A percentile compares a stretch with the other conserved stretches of the same genome.
Conservation (phyloP, 2,797 vertebrate species). For the Enteromius mattozi region DNA sequence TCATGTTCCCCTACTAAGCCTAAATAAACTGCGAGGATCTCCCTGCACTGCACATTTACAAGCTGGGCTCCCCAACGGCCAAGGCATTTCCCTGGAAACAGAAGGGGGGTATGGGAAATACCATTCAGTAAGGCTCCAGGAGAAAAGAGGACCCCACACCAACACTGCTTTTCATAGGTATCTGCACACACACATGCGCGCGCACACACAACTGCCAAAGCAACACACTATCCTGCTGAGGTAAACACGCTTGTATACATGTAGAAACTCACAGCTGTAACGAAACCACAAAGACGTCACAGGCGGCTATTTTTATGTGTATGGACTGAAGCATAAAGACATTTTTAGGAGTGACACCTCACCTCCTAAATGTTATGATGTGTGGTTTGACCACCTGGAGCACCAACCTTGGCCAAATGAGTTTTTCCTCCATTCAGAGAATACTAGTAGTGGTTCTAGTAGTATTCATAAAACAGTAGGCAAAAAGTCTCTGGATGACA, state of each 20-base stretch:
- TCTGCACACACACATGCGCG: slow-evolving; percentile 38
- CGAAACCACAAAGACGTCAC: slow-evolving; percentile 62
- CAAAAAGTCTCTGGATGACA: not conserved
- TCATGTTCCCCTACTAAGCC: slow-evolving; percentile 41
- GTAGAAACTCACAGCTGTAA: slow-evolving; percentile 47
- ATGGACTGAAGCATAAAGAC: slow-evolving; percentile 37
- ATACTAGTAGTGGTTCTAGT: not conserved
- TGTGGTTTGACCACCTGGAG: slow-evolving; percentile 64
- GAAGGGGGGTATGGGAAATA: slow-evolving; percentile 63
- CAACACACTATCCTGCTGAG: slow-evolving; percentile 3
- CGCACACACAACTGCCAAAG: slow-evolving; percentile 31
- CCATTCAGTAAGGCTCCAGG: slow-evolving; percentile 53
- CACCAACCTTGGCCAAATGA: not conserved
- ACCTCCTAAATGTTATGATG: slow-evolving; percentile 56
- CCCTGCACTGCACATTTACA: slow-evolving; percentile 61
- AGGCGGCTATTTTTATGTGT: slow-evolving; percentile 68
- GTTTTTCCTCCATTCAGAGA: not conserved
- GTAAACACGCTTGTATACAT: slow-evolving; percentile 31
- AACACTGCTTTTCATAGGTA: slow-evolving; percentile 35
- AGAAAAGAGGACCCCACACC: slow-evolving; percentile 67
- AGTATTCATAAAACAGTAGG: not conserved
- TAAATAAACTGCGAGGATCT: slow-evolving; percentile 59
- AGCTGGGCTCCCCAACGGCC: slow-evolving; percentile 67
- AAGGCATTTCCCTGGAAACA: slow-evolving; percentile 62
- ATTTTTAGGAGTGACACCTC: slow-evolving; percentile 57